Evolutionary conservation across 2,888 invertebrate species (phyloP), one percentile per base, ranked within the genome.

Genomic region (Yponomeuta plumbellus): DNA sequence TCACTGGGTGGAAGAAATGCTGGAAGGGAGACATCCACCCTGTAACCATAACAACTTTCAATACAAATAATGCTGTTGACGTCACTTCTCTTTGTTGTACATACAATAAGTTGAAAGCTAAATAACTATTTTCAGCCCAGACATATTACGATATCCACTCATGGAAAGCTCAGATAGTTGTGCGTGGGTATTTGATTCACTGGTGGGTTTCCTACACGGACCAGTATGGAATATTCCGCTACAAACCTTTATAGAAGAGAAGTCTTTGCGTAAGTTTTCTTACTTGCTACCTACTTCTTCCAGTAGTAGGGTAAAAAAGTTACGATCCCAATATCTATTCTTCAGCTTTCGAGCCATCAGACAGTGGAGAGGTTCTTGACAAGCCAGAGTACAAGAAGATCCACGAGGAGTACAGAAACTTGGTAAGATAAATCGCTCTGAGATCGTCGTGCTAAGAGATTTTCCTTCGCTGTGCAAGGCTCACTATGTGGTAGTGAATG

Each of bases 161-260:
- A 85, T 88, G 86, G 86, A 84, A 56, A 76, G 75, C 65, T 71
- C 86, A 10, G 94, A 94, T 69, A 94, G 94, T 68, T 95, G 94
- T 83, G 94, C 95, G 8, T 97, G 97, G 97, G 96, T 98, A 17
- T 97, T 97, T 76, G 98, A 98, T 87, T 97, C 97, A 0, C 87
- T 98, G 68, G 95, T 98, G 34, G 96, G 96, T 69, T 98, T 97
- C 83, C 89, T 98, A 66, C 97, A 97, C 82, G 97, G 98, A 2
- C 97, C 98, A 0, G 93, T 98, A 63, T 98, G 98, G 97, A 97
- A 97, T 79, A 95, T 97, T 17, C 98, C 98, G 0, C 88, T 98
- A 66, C 93, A 97, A 77, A 97, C 96, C 40, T 98, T 98, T 79
- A 96, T 98, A 71, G 98, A 98, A 85, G 97, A 97, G 78, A 97